Base-by-base conservation (phyloP, 1,140 invertebrate species). In the Ceratosolen fusciceps region DNA sequence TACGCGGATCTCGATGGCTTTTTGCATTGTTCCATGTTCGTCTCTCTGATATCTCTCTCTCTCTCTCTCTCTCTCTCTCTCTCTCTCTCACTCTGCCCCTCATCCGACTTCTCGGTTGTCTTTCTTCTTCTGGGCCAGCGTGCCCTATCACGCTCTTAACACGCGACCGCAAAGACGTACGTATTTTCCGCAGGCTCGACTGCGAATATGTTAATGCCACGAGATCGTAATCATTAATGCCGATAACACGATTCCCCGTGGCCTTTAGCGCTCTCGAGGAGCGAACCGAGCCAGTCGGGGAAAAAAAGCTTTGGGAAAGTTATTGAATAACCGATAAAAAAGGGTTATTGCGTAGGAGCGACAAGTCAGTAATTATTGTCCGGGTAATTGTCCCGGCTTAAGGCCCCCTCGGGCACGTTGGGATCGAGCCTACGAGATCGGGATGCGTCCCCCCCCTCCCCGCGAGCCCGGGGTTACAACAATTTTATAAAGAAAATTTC, bases 351-450 rank as follows among this genome's bases (percentile, higher is more conserved):
- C 39, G 29, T 12, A n/a, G n/a, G n/a, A 70, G 31, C 31, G 60
- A 49, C 24, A 14, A 70, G 37, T 70, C 47, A 0, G 49, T 21
- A 72, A 73, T 73, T 73, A 73, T 73, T 39, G n/a, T n/a, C n/a
- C 43, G 21, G 29, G 47, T 54, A 72, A 72, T 72, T 54, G 43
- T 49, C 12, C n/a, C 7, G 34, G 49, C 16, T 1, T 2, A 54
- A 47, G 16, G 10, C 9, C n/a, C 14, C 71, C 49, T 73, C 58
- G 52, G 39, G 31, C 52, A n/a, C 70, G 26, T 73, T 73, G 16
- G 58, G 58, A 58, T 37, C 34, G 26, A 37, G 54, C 58, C 31
- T 39, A 5, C 21, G 31, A 24, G 12, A 68, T 68, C 67, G 67
- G 1, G 67, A 68, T 47, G 24, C 12, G 39, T 43, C n/a, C n/a